Percentiles rank a stretch among this genome's conserved stretches.
These are phyloP conservation scores for Ptychadena robeensis DNA, from an alignment of 2,797 vertebrate genomes.

Conservation along the genomic window DNA sequence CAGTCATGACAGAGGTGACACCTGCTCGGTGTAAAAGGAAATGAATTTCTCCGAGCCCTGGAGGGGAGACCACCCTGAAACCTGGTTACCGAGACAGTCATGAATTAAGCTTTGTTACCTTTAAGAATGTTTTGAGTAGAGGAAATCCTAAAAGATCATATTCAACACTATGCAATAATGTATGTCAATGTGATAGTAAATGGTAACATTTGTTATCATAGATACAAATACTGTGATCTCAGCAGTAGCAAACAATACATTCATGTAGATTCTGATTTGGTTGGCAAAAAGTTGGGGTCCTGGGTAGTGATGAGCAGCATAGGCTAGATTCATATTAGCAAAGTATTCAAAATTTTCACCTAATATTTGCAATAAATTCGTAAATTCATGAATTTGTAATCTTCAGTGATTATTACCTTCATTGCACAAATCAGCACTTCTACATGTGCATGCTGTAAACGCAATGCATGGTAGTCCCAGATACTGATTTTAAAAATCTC, in stretches of 20 bases:
- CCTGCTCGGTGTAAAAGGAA: slow-evolving; percentile 28
- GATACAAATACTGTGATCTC: not conserved
- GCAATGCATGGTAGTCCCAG: too few relatives aligned
- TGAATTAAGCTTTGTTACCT: not conserved
- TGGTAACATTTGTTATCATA: not conserved
- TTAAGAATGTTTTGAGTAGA: not conserved
- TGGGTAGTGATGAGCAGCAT: too few relatives aligned
- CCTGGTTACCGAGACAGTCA: not conserved
- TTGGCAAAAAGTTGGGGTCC: too few relatives aligned
- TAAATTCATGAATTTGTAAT: too few relatives aligned
- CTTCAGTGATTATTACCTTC: too few relatives aligned
- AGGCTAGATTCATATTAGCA: too few relatives aligned
- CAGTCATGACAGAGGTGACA: slow-evolving; percentile 1
- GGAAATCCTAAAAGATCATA: not conserved
- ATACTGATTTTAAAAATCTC: too few relatives aligned
- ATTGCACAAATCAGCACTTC: too few relatives aligned
- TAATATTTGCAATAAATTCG: too few relatives aligned
- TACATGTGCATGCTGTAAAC: too few relatives aligned
- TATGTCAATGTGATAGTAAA: not conserved
- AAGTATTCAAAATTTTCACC: too few relatives aligned
- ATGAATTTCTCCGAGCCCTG: not conserved
- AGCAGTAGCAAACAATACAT: not conserved
- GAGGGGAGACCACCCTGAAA: slow-evolving; percentile 34
- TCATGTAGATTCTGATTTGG: not conserved
- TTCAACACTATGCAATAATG: not conserved